Percentiles rank a stretch among this genome's conserved stretches.
Conservation (phyloP, 2,888 invertebrate species). For the Ganaspis brasiliensis region DNA sequence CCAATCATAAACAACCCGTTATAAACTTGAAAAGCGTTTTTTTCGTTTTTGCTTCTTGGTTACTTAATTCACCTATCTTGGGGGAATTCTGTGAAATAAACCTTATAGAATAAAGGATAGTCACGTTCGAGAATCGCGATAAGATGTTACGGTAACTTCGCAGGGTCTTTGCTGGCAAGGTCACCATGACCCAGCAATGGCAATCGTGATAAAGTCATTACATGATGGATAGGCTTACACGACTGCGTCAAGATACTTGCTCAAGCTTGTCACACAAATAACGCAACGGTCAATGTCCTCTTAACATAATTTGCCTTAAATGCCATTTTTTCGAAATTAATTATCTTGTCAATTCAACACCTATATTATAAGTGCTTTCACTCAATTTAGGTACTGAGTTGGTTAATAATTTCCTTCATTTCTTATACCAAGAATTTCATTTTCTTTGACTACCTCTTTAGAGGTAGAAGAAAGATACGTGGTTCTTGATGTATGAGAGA, state of each 20-base stretch:
- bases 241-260: not conserved
- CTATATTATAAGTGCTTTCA: no score
- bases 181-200: conserved; percentile 60
- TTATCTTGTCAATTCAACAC: no score
- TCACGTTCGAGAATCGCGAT: conserved; percentile 52
- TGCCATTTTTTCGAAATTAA: no score
- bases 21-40: not conserved
- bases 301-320: not conserved
- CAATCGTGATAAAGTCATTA: conserved; percentile 63
- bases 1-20: conserved; percentile 30
- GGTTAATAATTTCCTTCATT: no score
- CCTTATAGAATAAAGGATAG: conserved; percentile 32
- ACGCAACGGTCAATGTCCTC: conserved; percentile 3
- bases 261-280: conserved; percentile 19
- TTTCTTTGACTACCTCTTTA: no score
- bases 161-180: conserved; percentile 59
- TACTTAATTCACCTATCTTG: conserved; percentile 31
- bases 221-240: conserved; percentile 52
- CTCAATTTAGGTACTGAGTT: no score
- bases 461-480: no score
- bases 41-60: conserved; percentile 17
- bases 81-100: conserved; percentile 37
- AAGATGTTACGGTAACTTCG: conserved; percentile 56
- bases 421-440: no score
- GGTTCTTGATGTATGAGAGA: no score